These are phyloP conservation scores for Diabrotica virgifera DNA, from an alignment of 1,140 invertebrate genomes.

Conservation along the genomic window DNA sequence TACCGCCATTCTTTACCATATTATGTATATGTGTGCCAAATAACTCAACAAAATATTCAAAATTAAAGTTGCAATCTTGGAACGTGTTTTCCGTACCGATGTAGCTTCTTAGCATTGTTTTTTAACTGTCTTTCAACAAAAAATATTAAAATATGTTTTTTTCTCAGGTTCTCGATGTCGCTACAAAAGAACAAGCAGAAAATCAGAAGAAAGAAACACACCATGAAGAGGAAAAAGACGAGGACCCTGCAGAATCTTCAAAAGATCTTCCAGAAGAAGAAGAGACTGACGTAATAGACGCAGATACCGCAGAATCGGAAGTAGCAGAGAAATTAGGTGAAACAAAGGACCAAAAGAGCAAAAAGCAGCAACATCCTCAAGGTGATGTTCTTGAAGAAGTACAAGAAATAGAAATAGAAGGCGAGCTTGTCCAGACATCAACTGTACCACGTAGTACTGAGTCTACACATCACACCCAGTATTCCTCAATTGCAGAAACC, in stretches of 20 bases:
- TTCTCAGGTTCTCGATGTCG: slow-evolving; percentile 61
- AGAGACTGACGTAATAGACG: slow-evolving; percentile 38
- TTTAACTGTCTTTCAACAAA: background rate
- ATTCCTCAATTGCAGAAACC: slow-evolving; percentile 34
- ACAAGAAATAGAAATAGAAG: slow-evolving; percentile 67
- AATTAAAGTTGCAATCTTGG: no score
- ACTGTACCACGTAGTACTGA: slow-evolving; percentile 66
- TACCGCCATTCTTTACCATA: no score
- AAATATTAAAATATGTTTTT: background rate
- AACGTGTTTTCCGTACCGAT: no score
- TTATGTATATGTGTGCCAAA: no score
- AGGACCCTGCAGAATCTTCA: slow-evolving; percentile 51
- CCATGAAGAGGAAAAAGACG: slow-evolving; percentile 58
- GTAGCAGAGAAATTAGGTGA: slow-evolving; percentile 53
- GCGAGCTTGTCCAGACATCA: slow-evolving; percentile 67
- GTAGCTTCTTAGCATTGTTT: no score
- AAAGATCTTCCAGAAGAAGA: slow-evolving; percentile 41
- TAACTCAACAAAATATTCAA: no score
- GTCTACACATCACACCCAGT: slow-evolving; percentile 55
- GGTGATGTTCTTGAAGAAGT: slow-evolving; percentile 42
- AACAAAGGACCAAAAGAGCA: slow-evolving; percentile 50
- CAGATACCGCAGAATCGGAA: slow-evolving; percentile 38
- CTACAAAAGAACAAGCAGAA: slow-evolving; percentile 79
- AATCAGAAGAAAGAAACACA: slow-evolving; percentile 71
- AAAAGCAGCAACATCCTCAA: slow-evolving; percentile 49